Conservation (phyloP, 2,797 vertebrate genomes). For the Limnodromus scolopaceus region DNA sequence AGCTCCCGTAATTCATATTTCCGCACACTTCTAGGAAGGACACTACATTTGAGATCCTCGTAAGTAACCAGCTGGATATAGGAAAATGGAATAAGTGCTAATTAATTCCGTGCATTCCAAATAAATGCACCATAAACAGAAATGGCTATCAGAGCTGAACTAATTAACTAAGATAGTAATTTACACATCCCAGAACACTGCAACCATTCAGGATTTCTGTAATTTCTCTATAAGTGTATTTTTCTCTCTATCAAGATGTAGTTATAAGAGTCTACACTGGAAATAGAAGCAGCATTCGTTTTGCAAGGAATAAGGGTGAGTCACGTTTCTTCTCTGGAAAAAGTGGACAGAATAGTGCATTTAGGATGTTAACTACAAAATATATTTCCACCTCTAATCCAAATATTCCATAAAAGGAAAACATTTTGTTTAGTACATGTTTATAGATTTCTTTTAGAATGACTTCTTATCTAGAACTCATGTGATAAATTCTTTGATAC, state of each 20-base stretch:
- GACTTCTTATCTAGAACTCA: background rate
- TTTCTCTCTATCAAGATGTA: background rate
- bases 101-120: conserved; percentile 3
- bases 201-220: background rate
- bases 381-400: background rate
- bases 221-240: background rate
- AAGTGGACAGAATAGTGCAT: background rate
- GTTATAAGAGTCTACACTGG: background rate
- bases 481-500: background rate
- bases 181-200: background rate
- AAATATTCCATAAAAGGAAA: background rate
- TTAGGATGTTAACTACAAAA: background rate
- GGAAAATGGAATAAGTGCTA: background rate
- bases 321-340: background rate
- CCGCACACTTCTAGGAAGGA: background rate
- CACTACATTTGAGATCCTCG: background rate
- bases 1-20: background rate
- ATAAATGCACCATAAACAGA: conserved; percentile 16
- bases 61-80: background rate
- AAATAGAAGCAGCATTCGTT: background rate
- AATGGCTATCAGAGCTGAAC: background rate
- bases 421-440: background rate
- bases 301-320: background rate
- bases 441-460: background rate
- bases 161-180: conserved; percentile 16